These are phyloP conservation scores for Nylanderia fulva DNA, from an alignment of 1,140 invertebrate species.

Conservation along the genomic window DNA sequence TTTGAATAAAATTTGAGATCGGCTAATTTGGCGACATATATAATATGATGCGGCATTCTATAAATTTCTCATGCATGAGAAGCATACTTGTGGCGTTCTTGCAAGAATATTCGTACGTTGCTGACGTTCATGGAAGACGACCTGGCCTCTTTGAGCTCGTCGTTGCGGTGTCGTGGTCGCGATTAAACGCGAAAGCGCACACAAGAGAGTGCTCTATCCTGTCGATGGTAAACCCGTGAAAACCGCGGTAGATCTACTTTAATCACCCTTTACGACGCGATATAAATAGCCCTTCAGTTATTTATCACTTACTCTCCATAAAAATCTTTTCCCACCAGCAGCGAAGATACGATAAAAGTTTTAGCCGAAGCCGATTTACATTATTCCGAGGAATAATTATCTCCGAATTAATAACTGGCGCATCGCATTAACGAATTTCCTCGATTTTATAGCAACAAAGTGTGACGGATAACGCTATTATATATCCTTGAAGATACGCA, in stretches of 20 bases:
- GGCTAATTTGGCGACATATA: neutral
- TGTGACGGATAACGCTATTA: neutral
- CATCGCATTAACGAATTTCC: neutral
- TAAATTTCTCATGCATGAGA: neutral
- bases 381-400: slow-evolving; percentile 11
- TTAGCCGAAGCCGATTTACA: neutral
- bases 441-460: neutral
- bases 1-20: neutral
- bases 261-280: slow-evolving; percentile 56
- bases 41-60: neutral
- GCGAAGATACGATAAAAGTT: neutral
- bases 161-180: neutral
- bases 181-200: slow-evolving; percentile 3
- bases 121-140: slow-evolving; percentile 34
- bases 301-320: slow-evolving; percentile 46
- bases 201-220: slow-evolving; percentile 18
- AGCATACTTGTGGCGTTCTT: slow-evolving; percentile 28
- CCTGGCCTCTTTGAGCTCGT: neutral
- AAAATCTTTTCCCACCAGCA: slow-evolving; percentile 5
- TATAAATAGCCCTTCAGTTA: slow-evolving; percentile 60
- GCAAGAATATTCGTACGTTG: slow-evolving; percentile 34
- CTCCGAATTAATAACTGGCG: neutral
- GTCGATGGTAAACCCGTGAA: slow-evolving; percentile 34
- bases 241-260: slow-evolving; percentile 59
- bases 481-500: neutral